Percentiles rank a stretch among this genome's conserved stretches.
These are phyloP conservation scores for Pseudomyrmex gracilis DNA, from an alignment of 1,140 invertebrate species.

Conservation along the genomic window DNA sequence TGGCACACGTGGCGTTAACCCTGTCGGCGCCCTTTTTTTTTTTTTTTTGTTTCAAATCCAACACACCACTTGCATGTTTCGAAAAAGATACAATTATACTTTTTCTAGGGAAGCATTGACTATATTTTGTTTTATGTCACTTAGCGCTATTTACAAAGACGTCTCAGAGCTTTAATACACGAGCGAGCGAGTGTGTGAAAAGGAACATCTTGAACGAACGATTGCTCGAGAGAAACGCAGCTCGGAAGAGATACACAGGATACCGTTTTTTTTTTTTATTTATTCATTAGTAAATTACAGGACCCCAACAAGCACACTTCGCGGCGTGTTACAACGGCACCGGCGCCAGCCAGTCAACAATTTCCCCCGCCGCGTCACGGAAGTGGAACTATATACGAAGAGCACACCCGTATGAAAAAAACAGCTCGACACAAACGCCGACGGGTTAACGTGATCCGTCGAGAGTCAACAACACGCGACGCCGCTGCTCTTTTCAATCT, in stretches of 20 bases:
- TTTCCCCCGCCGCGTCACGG: slow-evolving; percentile 17
- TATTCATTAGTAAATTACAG: not conserved
- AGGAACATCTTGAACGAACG: slow-evolving; percentile 40
- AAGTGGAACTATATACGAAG: slow-evolving; percentile 33
- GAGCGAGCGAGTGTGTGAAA: slow-evolving; percentile 37
- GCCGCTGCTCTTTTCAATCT: not conserved
- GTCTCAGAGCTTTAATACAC: not conserved
- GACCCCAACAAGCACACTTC: slow-evolving; percentile 8
- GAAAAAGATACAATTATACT: slow-evolving; percentile 38
- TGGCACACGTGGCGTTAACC: slow-evolving; percentile 31
- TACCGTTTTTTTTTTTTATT: too few relatives aligned
- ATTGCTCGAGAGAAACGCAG: slow-evolving; percentile 44
- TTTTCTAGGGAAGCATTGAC: slow-evolving; percentile 29
- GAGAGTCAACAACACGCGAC: not conserved
- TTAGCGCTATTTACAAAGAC: slow-evolving; percentile 45
- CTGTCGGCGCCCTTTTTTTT: slow-evolving; percentile 11
- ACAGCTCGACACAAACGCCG: not conserved
- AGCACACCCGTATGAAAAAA: slow-evolving; percentile 11
- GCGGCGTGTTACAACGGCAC: slow-evolving; percentile 1
- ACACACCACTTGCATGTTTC: not conserved
- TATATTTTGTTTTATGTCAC: slow-evolving; percentile 30
- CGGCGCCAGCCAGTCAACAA: slow-evolving; percentile 41
- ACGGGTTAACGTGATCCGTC: slow-evolving; percentile 17
- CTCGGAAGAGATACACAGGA: slow-evolving; percentile 43
- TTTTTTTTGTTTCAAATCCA: not conserved